Percentiles rank a stretch among this genome's conserved stretches.
These are phyloP conservation scores for Drosophila setosimentum DNA, from an alignment of 2,888 invertebrate genomes.

Conservation along the genomic window DNA sequence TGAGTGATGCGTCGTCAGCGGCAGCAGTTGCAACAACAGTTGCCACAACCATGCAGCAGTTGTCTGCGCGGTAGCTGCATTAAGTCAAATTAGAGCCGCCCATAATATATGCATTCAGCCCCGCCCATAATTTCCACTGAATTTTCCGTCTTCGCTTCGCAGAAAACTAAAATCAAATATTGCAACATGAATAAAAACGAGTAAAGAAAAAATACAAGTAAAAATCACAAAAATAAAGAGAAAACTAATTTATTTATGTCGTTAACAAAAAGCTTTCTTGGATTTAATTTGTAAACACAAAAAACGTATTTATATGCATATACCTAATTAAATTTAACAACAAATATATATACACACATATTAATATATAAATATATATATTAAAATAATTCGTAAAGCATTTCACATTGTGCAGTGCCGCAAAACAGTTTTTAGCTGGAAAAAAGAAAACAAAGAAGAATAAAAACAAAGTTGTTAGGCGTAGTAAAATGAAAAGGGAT, in stretches of 20 bases:
- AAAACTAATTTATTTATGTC: slow-evolving; percentile 68
- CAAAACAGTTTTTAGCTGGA: slow-evolving; percentile 47
- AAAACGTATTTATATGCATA: slow-evolving; percentile 48
- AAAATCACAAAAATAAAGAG: slow-evolving; percentile 17
- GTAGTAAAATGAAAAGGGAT: slow-evolving; percentile 30
- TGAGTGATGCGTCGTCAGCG: slow-evolving; percentile 26
- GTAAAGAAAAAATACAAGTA: slow-evolving; percentile 18
- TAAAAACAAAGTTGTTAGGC: slow-evolving; percentile 51
- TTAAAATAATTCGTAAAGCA: slow-evolving; percentile 15
- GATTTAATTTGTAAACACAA: slow-evolving; percentile 73
- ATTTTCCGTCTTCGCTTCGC: slow-evolving; percentile 72
- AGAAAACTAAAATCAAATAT: slow-evolving; percentile 46
- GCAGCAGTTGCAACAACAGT: slow-evolving; percentile 30
- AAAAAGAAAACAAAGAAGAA: slow-evolving; percentile 24
- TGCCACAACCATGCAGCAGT: slow-evolving; percentile 33
- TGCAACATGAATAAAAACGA: slow-evolving; percentile 20
- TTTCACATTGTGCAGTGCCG: slow-evolving; percentile 24
- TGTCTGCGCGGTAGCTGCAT: slow-evolving; percentile 79
- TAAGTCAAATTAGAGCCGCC: slow-evolving; percentile 61
- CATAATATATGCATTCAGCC: slow-evolving; percentile 42
- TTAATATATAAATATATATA: slow-evolving; percentile 19
- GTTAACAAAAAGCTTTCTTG: slow-evolving; percentile 77
- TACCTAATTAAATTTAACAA: slow-evolving; percentile 42
- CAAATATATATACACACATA: slow-evolving; percentile 9
- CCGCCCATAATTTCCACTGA: slow-evolving; percentile 65